Evolutionary conservation across 2,888 invertebrate species (phyloP).

Genomic region (Plemyria rubiginata): DNA sequence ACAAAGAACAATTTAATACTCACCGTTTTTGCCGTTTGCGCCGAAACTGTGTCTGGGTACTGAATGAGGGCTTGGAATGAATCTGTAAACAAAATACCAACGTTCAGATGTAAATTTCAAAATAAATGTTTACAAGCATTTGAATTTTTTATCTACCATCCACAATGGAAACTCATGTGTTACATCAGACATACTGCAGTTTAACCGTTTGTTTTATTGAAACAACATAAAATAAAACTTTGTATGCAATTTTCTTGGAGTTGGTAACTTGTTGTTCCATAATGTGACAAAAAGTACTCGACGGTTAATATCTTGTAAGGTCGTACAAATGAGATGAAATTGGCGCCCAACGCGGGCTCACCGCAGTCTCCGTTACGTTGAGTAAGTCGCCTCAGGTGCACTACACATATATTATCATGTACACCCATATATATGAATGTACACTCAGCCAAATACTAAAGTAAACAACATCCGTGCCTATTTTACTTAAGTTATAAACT

Average conservation of each 20-base stretch:
- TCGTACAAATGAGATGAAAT: constrained; percentile 68
- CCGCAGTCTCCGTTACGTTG: constrained; percentile 56
- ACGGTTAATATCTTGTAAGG: constrained; percentile 64
- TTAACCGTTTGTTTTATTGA: too few species aligned
- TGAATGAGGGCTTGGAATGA: constrained; percentile 99
- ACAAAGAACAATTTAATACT: constrained; percentile 80
- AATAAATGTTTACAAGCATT: neutral
- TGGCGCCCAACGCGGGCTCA: constrained; percentile 60
- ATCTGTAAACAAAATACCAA: constrained; percentile 86
- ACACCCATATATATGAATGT: constrained; percentile 69
- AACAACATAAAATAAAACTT: too few species aligned
- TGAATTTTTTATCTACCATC: too few species aligned
- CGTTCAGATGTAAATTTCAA: constrained; percentile 21
- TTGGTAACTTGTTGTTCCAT: constrained; percentile 20
- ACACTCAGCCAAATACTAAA: constrained; percentile 69
- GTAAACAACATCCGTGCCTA: constrained; percentile 69
- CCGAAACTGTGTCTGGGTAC: constrained; percentile 98
- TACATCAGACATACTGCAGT: too few species aligned
- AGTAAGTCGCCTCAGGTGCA: constrained; percentile 72
- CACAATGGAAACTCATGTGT: too few species aligned
- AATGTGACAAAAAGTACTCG: constrained; percentile 27
- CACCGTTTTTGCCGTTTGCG: constrained; percentile 98
- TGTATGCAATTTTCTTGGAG: neutral
- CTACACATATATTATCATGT: constrained; percentile 70
- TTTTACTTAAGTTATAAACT: constrained; percentile 66